Evolutionary conservation across 2,113 vertebrate genomes (phyloP).

Genomic region (Mesitornis unicolor): DNA sequence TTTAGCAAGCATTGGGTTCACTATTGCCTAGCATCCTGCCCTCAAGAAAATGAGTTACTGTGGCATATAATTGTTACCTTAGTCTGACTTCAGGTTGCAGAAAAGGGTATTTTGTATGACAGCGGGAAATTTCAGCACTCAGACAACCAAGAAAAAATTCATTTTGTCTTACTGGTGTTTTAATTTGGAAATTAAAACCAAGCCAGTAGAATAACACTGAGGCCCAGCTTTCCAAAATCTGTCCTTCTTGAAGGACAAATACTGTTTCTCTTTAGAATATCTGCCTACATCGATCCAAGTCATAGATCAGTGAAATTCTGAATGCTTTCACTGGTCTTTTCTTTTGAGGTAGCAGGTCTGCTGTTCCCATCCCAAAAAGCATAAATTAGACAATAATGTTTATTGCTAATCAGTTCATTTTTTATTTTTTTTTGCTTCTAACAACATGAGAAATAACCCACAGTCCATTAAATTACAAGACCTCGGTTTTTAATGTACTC

Average conservation of each 20-base stretch:
- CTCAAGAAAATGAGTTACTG: background rate
- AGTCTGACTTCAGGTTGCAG: background rate
- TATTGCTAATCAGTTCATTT: background rate
- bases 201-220: background rate
- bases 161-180: background rate
- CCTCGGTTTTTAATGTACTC: background rate
- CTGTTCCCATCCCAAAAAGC: background rate
- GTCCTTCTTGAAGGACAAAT: background rate
- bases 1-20: background rate
- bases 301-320: background rate
- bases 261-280: background rate
- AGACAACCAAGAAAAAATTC: background rate
- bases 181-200: background rate
- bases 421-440: background rate
- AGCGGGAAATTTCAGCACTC: background rate
- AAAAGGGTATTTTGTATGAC: background rate
- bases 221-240: background rate
- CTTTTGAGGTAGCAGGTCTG: background rate
- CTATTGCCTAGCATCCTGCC: background rate
- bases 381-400: background rate
- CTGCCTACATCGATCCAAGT: background rate
- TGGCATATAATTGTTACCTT: background rate
- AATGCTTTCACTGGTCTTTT: background rate
- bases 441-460: background rate
- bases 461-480: background rate